These are phyloP conservation scores for Phortica variegata DNA, from an alignment of 1,140 invertebrate genomes.

Conservation along the genomic window DNA sequence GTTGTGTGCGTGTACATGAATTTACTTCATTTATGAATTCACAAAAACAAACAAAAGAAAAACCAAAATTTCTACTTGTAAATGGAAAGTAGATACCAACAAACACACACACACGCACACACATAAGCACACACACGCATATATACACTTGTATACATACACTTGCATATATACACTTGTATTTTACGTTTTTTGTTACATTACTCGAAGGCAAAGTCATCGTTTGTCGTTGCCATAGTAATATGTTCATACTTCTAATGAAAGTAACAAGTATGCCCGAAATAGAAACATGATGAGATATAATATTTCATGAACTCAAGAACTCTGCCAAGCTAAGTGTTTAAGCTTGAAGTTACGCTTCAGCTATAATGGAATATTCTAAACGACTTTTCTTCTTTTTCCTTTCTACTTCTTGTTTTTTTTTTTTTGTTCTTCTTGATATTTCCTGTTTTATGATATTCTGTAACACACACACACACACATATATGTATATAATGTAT, in stretches of 20 bases:
- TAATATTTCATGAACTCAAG: no score
- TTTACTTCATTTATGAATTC: no score
- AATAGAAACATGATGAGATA: slow-evolving; percentile 26
- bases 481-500: no score
- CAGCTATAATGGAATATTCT: slow-evolving; percentile 17
- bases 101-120: slow-evolving; percentile 11
- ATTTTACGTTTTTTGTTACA: no score
- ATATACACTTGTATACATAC: slow-evolving; percentile 33
- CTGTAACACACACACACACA: slow-evolving; percentile 33
- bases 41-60: no score
- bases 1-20: no score
- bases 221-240: slow-evolving; percentile 48
- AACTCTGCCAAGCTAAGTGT: slow-evolving; percentile 35
- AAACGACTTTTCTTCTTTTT: slow-evolving; percentile 41
- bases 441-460: slow-evolving; percentile 41
- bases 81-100: slow-evolving; percentile 20
- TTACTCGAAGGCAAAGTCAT: slow-evolving; percentile 41
- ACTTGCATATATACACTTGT: slow-evolving; percentile 28
- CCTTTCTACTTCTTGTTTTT: neutral
- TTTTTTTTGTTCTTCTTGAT: slow-evolving; percentile 11
- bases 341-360: slow-evolving; percentile 42
- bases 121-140: slow-evolving; percentile 12
- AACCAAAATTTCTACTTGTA: neutral
- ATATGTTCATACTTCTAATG: no score
- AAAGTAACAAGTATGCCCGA: slow-evolving; percentile 23